Conservation (phyloP, 2,797 vertebrate genomes). For the Gymnopithys bicolor region DNA sequence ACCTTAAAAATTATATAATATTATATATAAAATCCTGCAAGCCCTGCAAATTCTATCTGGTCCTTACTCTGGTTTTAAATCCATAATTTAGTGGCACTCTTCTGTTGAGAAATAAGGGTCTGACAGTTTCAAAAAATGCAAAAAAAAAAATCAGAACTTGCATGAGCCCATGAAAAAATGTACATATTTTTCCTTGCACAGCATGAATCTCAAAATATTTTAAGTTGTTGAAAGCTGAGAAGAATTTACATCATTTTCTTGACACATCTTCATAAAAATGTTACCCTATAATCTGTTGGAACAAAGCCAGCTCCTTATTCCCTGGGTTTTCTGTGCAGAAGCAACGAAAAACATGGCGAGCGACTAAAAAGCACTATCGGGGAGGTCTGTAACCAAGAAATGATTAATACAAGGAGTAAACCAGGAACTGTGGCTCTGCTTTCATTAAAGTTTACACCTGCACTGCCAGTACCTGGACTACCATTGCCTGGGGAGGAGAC, state of each 20-base stretch:
- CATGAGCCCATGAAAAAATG: not conserved
- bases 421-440: not conserved
- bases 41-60: not conserved
- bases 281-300: not conserved
- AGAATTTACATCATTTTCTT: not conserved
- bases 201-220: not conserved
- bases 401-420: not conserved
- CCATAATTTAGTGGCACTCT: not conserved
- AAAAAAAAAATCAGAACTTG: not conserved
- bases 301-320: not conserved
- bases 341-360: not conserved
- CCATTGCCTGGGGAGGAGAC: rapidly evolving
- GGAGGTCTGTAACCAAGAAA: not conserved
- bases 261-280: not conserved
- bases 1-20: not conserved
- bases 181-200: not conserved
- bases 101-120: not conserved
- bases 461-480: not conserved
- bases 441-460: rapidly evolving
- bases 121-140: not conserved
- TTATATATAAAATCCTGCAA: not conserved
- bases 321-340: not conserved
- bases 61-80: not conserved
- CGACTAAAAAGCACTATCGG: not conserved
- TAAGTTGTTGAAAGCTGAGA: not conserved